Evolutionary conservation across 2,888 invertebrate species (phyloP).

Genomic region (Operophtera brumata): DNA sequence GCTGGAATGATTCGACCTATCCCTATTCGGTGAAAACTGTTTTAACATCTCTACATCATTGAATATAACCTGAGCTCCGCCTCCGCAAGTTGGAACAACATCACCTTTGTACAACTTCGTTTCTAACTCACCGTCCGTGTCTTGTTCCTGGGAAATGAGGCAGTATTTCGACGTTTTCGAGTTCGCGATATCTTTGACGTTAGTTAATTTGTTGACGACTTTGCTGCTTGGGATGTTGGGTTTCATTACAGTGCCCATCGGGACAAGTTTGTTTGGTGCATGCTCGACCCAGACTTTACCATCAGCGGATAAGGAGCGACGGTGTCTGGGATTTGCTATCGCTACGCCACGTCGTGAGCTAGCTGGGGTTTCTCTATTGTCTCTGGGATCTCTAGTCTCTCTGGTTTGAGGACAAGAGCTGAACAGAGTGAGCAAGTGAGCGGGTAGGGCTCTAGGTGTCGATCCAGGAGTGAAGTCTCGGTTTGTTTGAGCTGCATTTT

Average conservation of each 20-base stretch:
- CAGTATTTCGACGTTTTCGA: constrained; percentile 92
- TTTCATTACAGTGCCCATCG: constrained; percentile 94
- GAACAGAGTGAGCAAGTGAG: constrained; percentile 70
- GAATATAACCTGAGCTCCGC: constrained; percentile 97
- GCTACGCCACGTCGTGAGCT: constrained; percentile 82
- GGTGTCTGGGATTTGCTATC: constrained; percentile 86
- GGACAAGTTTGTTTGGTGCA: constrained; percentile 88
- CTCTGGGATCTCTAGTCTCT: constrained; percentile 45
- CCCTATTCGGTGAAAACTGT: constrained; percentile 86
- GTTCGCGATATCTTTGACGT: constrained; percentile 87
- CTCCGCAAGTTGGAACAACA: constrained; percentile 95
- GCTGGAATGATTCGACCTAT: constrained; percentile 42
- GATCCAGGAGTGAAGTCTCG: constrained; percentile 71
- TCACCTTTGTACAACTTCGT: constrained; percentile 97
- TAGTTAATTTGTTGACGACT: constrained; percentile 90
- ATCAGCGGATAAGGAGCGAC: constrained; percentile 91
- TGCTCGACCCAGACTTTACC: constrained; percentile 93
- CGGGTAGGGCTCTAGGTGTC: constrained; percentile 69
- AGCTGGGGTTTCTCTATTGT: constrained; percentile 57
- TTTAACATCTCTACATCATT: constrained; percentile 95
- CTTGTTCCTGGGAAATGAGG: constrained; percentile 94
- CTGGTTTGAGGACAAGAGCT: constrained; percentile 53
- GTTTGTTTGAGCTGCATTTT: constrained; percentile 64
- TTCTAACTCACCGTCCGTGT: constrained; percentile 95
- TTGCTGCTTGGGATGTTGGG: constrained; percentile 91